These are phyloP conservation scores for Cygnus olor DNA, from an alignment of 2,797 vertebrate genomes.

Conservation along the genomic window DNA sequence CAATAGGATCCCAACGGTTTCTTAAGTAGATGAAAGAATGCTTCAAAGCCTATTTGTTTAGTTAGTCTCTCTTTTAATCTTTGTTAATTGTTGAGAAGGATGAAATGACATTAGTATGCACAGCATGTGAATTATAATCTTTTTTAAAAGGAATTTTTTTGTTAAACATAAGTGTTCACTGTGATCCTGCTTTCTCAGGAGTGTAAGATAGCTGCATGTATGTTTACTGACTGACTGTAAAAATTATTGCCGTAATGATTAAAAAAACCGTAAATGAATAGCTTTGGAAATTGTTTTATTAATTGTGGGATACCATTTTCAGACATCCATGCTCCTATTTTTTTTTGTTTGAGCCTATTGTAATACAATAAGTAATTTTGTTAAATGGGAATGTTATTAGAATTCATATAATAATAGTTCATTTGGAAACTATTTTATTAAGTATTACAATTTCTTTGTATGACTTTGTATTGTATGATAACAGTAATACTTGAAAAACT, in stretches of 20 bases:
- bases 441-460: not conserved
- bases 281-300: not conserved
- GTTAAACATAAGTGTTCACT: slow-evolving; percentile 16
- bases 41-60: slow-evolving; percentile 70
- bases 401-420: not conserved
- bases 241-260: not conserved
- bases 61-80: slow-evolving; percentile 64
- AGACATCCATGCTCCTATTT: not conserved
- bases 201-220: not conserved
- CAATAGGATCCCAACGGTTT: slow-evolving; percentile 32
- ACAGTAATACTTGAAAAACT: not conserved
- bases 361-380: not conserved
- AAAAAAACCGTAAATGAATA: not conserved
- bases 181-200: slow-evolving; percentile 1
- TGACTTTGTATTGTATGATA: not conserved
- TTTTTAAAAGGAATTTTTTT: slow-evolving; percentile 6
- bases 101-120: slow-evolving; percentile 29
- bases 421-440: slow-evolving; percentile 1
- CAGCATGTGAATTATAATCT: slow-evolving; percentile 18
- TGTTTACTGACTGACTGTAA: not conserved
- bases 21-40: slow-evolving; percentile 65
- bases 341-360: not conserved
- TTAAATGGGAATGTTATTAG: not conserved
- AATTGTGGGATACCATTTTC: not conserved
- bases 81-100: slow-evolving; percentile 61